Evolutionary conservation across 2,888 invertebrate genomes (phyloP).

Genomic region (Parnassius apollo): DNA sequence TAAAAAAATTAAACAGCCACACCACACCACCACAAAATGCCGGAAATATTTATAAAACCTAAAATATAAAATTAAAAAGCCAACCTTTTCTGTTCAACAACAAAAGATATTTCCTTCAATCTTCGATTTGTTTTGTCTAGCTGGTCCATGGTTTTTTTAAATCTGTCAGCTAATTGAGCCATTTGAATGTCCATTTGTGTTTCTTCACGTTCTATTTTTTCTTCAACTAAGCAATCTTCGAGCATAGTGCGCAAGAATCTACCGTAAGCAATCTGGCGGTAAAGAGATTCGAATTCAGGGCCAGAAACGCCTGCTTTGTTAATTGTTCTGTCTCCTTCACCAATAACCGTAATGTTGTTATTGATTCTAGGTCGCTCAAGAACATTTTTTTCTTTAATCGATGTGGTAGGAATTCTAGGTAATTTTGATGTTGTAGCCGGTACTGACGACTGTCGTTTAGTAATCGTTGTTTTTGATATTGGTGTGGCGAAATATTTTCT

Average conservation of each 20-base stretch:
- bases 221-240: slow-evolving; percentile 63
- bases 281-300: slow-evolving; percentile 50
- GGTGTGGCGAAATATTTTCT: slow-evolving; percentile 46
- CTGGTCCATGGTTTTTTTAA: slow-evolving; percentile 66
- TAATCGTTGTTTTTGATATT: slow-evolving; percentile 41
- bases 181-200: slow-evolving; percentile 69
- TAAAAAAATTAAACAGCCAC: no score
- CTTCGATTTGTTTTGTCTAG: slow-evolving; percentile 69
- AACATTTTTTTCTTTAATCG: slow-evolving; percentile 32
- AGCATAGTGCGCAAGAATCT: slow-evolving; percentile 61
- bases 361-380: slow-evolving; percentile 40
- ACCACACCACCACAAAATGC: no score
- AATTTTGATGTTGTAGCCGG: slow-evolving; percentile 39
- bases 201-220: slow-evolving; percentile 64
- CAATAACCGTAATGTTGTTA: slow-evolving; percentile 41
- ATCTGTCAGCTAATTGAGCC: slow-evolving; percentile 64
- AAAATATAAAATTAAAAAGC: slow-evolving; percentile 24
- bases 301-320: slow-evolving; percentile 42
- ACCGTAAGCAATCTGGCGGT: slow-evolving; percentile 59
- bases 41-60: no score
- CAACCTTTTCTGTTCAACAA: slow-evolving; percentile 70
- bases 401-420: slow-evolving; percentile 35
- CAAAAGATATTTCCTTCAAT: slow-evolving; percentile 70
- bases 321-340: slow-evolving; percentile 44
- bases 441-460: slow-evolving; percentile 47